These are phyloP conservation scores for Archips xylosteana DNA, from an alignment of 2,888 invertebrate genomes.

Conservation along the genomic window DNA sequence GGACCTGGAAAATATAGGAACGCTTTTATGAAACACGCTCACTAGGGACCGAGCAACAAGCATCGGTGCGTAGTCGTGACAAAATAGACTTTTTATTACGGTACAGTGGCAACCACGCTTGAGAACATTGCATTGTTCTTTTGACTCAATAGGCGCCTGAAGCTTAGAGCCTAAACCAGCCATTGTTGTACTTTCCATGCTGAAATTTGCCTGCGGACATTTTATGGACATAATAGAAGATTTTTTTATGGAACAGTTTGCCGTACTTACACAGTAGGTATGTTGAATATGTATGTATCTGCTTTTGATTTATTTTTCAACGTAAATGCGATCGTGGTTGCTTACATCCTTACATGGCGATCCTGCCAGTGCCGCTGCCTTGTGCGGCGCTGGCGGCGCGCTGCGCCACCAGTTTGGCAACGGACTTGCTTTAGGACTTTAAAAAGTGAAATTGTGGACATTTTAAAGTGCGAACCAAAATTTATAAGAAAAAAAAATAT, in stretches of 20 bases:
- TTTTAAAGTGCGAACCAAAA: too few relatives aligned
- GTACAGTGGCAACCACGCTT: constrained; percentile 26
- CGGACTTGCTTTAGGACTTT: too few relatives aligned
- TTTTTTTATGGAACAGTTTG: not conserved
- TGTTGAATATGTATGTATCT: not conserved
- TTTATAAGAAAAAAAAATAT: too few relatives aligned
- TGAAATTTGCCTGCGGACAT: constrained; percentile 9
- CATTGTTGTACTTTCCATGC: constrained; percentile 30
- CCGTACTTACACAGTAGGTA: not conserved
- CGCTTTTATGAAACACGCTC: constrained; percentile 21
- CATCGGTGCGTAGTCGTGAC: constrained; percentile 15
- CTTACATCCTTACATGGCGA: too few relatives aligned
- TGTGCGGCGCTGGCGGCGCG: too few relatives aligned
- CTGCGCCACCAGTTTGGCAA: too few relatives aligned
- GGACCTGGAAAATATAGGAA: constrained; percentile 5
- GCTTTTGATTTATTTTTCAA: not conserved
- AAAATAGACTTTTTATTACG: constrained; percentile 38
- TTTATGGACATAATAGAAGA: not conserved
- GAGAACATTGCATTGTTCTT: constrained; percentile 32
- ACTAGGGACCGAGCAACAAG: constrained; percentile 13
- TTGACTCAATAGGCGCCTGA: constrained; percentile 30
- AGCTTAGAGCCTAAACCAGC: constrained; percentile 26
- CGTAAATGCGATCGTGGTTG: too few relatives aligned
- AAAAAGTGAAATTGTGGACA: too few relatives aligned
- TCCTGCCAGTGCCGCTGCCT: too few relatives aligned